These are phyloP conservation scores for Cyrtorhinus lividipennis DNA, from an alignment of 1,140 invertebrate species.

Conservation along the genomic window DNA sequence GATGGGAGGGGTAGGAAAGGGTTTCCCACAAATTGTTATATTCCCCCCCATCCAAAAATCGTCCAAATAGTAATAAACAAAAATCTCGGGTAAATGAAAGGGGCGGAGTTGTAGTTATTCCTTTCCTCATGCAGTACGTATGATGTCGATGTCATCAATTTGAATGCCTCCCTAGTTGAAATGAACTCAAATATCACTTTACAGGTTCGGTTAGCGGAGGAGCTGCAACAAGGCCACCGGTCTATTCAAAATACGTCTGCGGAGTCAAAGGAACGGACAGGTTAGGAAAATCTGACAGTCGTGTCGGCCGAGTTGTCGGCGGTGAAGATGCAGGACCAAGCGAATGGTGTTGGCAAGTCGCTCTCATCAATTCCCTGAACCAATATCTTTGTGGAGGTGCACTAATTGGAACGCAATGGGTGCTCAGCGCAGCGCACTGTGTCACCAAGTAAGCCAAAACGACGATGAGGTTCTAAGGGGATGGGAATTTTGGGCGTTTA, in stretches of 20 bases:
- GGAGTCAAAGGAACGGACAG: constrained; percentile 61
- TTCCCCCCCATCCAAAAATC: too few relatives aligned
- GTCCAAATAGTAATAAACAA: too few relatives aligned
- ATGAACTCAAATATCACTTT: too few relatives aligned
- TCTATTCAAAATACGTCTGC: constrained; percentile 81
- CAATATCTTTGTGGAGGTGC: constrained; percentile 93
- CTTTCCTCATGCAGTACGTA: too few relatives aligned
- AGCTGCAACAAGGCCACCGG: constrained; percentile 43
- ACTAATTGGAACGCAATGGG: constrained; percentile 86
- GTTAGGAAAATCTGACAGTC: too few relatives aligned
- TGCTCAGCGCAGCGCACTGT: constrained; percentile 88
- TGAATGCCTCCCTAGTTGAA: too few relatives aligned
- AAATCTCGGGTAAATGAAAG: too few relatives aligned
- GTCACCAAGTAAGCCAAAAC: constrained; percentile 67
- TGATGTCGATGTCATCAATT: too few relatives aligned
- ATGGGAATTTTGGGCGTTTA: background rate
- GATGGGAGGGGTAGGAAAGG: too few relatives aligned
- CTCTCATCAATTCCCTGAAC: constrained; percentile 81
- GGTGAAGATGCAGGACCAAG: constrained; percentile 76
- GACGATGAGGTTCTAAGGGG: background rate
- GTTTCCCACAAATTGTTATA: too few relatives aligned
- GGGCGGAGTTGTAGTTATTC: too few relatives aligned
- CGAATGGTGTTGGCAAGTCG: constrained; percentile 93
- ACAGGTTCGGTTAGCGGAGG: constrained; percentile 12
- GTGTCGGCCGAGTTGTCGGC: constrained; percentile 61